Conservation (phyloP, 2,797 vertebrate genomes). For the Okamejei kenojei region DNA sequence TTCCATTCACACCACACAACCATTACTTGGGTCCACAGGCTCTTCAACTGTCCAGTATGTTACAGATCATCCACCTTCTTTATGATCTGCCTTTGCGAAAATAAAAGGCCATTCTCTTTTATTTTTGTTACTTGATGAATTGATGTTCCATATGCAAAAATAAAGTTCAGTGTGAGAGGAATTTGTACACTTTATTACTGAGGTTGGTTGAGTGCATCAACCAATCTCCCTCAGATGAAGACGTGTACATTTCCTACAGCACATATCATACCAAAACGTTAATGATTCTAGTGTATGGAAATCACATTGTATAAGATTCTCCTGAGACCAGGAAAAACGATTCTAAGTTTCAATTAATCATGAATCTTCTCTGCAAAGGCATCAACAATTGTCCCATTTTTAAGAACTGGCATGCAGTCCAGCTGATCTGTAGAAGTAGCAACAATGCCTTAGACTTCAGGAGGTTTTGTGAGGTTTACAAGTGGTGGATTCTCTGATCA, state of each 20-base stretch:
- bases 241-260: neutral
- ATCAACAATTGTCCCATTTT: too few relatives aligned
- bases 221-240: neutral
- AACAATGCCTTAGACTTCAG: too few relatives aligned
- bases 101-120: neutral
- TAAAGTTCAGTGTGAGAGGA: neutral
- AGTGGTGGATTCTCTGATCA: too few relatives aligned
- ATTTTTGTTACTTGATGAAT: neutral
- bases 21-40: neutral
- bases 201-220: neutral
- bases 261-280: neutral
- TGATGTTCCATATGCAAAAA: neutral
- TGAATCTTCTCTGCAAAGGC: too few relatives aligned
- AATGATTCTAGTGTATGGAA: neutral
- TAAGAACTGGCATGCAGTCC: too few relatives aligned
- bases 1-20: neutral
- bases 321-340: too few relatives aligned
- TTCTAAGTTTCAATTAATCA: too few relatives aligned
- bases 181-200: neutral
- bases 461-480: too few relatives aligned
- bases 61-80: neutral
- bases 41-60: neutral
- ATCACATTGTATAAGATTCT: neutral
- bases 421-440: too few relatives aligned
- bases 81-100: neutral